phyloP scores from a whole-genome alignment of 1,140 invertebrate species.

The Trachymyrmex cornetzi region DNA sequence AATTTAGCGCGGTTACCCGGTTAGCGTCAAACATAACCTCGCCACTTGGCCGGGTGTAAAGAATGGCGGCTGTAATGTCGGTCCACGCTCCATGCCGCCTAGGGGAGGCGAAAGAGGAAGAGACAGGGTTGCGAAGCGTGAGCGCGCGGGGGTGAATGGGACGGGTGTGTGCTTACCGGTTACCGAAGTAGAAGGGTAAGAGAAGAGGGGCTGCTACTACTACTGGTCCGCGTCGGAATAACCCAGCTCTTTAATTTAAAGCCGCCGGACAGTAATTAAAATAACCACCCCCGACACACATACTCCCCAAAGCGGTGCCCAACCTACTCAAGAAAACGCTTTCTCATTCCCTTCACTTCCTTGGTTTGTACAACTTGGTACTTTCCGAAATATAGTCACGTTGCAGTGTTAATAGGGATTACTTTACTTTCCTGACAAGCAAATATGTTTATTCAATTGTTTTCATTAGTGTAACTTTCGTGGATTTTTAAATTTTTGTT shows the following conservation, averaged over 20 bases:
- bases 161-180: conserved; percentile 75
- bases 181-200: conserved; percentile 77
- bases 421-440: neutral
- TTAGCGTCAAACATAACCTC: conserved; percentile 83
- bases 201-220: conserved; percentile 66
- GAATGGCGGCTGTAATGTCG: conserved; percentile 81
- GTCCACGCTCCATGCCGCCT: conserved; percentile 63
- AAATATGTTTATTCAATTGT: neutral
- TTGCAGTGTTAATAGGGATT: conserved; percentile 6
- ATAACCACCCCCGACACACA: conserved; percentile 84
- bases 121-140: conserved; percentile 58
- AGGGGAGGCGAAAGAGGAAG: conserved; percentile 53
- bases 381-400: neutral
- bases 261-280: conserved; percentile 87
- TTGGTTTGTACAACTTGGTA: neutral
- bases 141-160: conserved; percentile 41
- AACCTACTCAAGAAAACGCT: conserved; percentile 69
- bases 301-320: conserved; percentile 82
- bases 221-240: conserved; percentile 79
- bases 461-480: neutral
- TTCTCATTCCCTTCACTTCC: conserved; percentile 1
- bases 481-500: neutral
- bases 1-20: conserved; percentile 82
- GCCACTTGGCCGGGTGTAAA: conserved; percentile 78
- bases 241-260: conserved; percentile 86